These are phyloP conservation scores for Drosophila neocordata DNA, from an alignment of 1,140 invertebrate genomes.

Conservation along the genomic window DNA sequence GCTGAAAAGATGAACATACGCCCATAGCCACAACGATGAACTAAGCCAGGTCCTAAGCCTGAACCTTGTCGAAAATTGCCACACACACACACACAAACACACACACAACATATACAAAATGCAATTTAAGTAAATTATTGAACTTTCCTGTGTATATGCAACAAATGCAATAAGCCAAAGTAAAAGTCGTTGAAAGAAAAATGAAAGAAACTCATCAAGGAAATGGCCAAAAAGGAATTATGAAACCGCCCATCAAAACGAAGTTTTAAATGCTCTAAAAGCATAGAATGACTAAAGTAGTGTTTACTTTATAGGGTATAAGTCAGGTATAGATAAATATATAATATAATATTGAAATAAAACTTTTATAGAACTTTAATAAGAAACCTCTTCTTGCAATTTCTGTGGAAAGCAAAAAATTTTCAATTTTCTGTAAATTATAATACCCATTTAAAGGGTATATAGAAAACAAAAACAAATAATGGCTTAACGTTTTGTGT, in stretches of 20 bases:
- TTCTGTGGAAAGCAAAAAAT: too few relatives aligned
- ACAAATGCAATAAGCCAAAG: conserved; percentile 46
- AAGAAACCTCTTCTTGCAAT: too few relatives aligned
- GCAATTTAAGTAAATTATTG: conserved; percentile 76
- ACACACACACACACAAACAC: background rate
- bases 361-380: too few relatives aligned
- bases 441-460: background rate
- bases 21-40: conserved; percentile 30
- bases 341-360: too few relatives aligned
- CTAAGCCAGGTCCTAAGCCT: background rate
- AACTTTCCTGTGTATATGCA: conserved; percentile 50
- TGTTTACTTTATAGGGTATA: too few relatives aligned
- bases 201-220: background rate
- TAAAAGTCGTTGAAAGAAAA: conserved; percentile 35
- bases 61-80: conserved; percentile 34
- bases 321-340: too few relatives aligned
- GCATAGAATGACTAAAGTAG: too few relatives aligned
- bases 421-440: background rate
- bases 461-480: conserved; percentile 5
- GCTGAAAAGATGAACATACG: conserved; percentile 19
- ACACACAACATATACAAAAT: conserved; percentile 44
- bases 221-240: background rate
- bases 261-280: conserved; percentile 23
- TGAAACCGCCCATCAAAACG: conserved; percentile 28
- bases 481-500: conserved; percentile 5